phyloP scores from a whole-genome alignment of 2,888 invertebrate species.

The Diadromus collaris region DNA sequence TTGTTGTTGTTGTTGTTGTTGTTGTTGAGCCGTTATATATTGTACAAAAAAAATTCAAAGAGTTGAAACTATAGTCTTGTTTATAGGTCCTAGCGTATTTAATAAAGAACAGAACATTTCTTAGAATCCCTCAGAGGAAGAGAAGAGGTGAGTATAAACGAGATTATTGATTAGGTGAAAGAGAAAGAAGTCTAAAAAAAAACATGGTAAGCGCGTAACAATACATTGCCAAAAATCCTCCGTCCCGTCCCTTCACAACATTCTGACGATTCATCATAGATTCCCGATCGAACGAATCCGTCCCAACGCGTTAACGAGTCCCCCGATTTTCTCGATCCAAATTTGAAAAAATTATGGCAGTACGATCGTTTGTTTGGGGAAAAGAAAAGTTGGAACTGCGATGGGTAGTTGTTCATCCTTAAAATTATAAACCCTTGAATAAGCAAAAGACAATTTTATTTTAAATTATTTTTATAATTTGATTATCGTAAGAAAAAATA shows the following conservation, averaged over 20 bases:
- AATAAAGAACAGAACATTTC: constrained; percentile 72
- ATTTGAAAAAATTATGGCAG: constrained; percentile 51
- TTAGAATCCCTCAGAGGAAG: constrained; percentile 67
- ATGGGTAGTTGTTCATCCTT: constrained; percentile 36
- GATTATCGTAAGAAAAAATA: constrained; percentile 30
- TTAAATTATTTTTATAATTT: constrained; percentile 2
- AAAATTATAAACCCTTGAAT: background rate
- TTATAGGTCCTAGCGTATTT: constrained; percentile 73
- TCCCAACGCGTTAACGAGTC: constrained; percentile 41
- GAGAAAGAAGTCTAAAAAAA: constrained; percentile 8
- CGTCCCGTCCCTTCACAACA: constrained; percentile 9
- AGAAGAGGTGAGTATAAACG: constrained; percentile 69
- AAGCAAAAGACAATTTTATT: constrained; percentile 6
- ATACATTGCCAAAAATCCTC: constrained; percentile 21
- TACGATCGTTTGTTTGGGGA: constrained; percentile 49
- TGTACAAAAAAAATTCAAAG: constrained; percentile 29
- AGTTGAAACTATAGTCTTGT: constrained; percentile 65
- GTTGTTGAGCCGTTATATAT: constrained; percentile 15
- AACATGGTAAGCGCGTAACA: constrained; percentile 12
- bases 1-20: too few species aligned
- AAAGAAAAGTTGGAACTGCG: constrained; percentile 47
- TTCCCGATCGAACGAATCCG: constrained; percentile 55
- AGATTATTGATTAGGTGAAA: constrained; percentile 31
- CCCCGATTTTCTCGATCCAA: constrained; percentile 32
- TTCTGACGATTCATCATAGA: constrained; percentile 58